Evolutionary conservation across 2,113 vertebrate species (phyloP).

Genomic region (Murina feae): DNA sequence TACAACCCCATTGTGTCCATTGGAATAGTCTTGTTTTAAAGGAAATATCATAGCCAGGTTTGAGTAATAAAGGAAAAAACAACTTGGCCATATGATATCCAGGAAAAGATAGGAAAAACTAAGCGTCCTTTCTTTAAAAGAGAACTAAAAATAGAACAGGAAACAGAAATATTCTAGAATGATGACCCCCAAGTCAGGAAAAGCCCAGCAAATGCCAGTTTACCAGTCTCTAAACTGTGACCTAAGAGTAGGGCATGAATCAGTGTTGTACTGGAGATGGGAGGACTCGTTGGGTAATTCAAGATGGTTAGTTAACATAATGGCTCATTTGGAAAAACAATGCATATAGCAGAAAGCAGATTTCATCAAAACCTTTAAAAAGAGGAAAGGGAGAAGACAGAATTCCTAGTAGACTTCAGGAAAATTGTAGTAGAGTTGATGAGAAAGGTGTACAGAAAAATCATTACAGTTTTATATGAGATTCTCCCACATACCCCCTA

Average conservation of each 20-base stretch:
- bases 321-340: not conserved
- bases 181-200: not conserved
- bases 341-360: not conserved
- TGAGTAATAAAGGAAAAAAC: not conserved
- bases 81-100: not conserved
- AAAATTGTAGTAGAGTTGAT: not conserved
- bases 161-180: not conserved
- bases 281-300: not conserved
- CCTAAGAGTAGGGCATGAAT: not conserved
- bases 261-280: not conserved
- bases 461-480: not conserved
- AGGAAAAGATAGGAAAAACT: not conserved
- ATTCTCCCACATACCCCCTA: not conserved
- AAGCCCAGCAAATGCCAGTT: not conserved
- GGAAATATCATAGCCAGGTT: not conserved
- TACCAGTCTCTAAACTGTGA: not conserved
- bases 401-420: not conserved
- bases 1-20: not conserved
- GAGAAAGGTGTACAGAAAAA: not conserved
- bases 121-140: not conserved
- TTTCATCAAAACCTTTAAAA: not conserved
- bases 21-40: not conserved
- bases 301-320: not conserved
- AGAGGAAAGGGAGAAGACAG: not conserved
- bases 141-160: not conserved